These are phyloP conservation scores for Mamestra configurata DNA, from an alignment of 1,140 invertebrate species.

Conservation along the genomic window DNA sequence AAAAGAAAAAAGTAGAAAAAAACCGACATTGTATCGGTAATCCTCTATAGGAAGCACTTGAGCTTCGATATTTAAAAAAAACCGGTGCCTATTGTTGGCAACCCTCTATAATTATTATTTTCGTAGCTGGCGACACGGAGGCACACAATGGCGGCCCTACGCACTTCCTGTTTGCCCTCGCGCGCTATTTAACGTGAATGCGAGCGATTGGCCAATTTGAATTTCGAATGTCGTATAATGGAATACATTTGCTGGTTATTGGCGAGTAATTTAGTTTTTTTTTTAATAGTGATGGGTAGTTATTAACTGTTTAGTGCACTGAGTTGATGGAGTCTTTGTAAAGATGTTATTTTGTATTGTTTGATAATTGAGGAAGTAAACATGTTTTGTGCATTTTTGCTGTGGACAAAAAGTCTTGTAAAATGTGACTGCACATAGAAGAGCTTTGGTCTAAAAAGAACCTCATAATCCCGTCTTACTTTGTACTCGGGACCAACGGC, in stretches of 20 bases:
- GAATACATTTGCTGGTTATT: constrained; percentile 71
- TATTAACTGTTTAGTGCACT: constrained; percentile 42
- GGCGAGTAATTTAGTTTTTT: constrained; percentile 75
- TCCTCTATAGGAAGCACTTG: constrained; percentile 85
- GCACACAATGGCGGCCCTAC: constrained; percentile 80
- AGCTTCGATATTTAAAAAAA: constrained; percentile 83
- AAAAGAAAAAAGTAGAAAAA: constrained; percentile 69
- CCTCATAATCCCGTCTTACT: too few relatives aligned
- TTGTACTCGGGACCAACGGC: too few relatives aligned
- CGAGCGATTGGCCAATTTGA: constrained; percentile 84
- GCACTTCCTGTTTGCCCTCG: constrained; percentile 86
- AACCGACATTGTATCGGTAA: constrained; percentile 80
- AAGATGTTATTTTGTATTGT: constrained; percentile 17
- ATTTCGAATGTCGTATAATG: constrained; percentile 80
- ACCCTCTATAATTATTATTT: constrained; percentile 87
- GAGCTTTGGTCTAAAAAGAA: too few relatives aligned
- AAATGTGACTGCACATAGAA: too few relatives aligned
- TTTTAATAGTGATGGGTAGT: constrained; percentile 30
- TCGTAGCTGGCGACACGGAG: constrained; percentile 85
- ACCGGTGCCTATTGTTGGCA: constrained; percentile 73
- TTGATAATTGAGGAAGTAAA: constrained; percentile 45
- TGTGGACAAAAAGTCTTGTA: too few relatives aligned
- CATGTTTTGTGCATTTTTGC: constrained; percentile 19
- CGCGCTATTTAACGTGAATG: constrained; percentile 87
- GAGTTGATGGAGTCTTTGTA: constrained; percentile 9